Percentiles rank a stretch among this genome's conserved stretches.
These are phyloP conservation scores for Spheniscus humboldti DNA, from an alignment of 2,797 vertebrate species.

Conservation along the genomic window DNA sequence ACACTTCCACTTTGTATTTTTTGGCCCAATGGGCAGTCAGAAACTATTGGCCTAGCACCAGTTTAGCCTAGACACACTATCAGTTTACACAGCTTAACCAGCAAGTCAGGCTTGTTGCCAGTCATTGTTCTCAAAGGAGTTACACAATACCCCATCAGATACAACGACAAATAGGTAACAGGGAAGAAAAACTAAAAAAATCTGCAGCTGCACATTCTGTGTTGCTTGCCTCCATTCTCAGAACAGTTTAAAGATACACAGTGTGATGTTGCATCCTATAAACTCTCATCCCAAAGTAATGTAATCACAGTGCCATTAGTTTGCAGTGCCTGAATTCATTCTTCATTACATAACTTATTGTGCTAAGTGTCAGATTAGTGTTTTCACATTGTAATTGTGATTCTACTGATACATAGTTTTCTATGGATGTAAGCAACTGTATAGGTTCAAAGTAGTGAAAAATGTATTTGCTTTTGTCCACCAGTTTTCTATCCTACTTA, in stretches of 20 bases:
- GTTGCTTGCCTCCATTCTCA: not conserved
- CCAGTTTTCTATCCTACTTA: not conserved
- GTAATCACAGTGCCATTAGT: not conserved
- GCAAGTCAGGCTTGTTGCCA: constrained; percentile 78
- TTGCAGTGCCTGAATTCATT: not conserved
- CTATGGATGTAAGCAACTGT: not conserved
- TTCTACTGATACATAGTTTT: not conserved
- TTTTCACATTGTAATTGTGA: not conserved
- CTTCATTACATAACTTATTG: not conserved
- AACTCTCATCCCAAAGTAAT: not conserved
- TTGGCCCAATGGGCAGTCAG: constrained; percentile 69
- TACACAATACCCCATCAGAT: not conserved
- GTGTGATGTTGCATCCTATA: not conserved
- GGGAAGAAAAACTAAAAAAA: not conserved
- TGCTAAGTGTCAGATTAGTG: not conserved
- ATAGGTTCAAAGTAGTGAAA: not conserved
- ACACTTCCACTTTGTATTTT: constrained; percentile 58
- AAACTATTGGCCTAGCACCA: constrained; percentile 75
- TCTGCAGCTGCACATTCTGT: not conserved
- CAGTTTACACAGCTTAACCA: constrained; percentile 78
- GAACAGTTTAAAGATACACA: not conserved
- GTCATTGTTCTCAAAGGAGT: constrained; percentile 74
- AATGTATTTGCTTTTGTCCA: not conserved
- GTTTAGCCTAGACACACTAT: constrained; percentile 76
- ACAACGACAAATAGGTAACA: constrained; percentile 22